Conservation (phyloP, 2,888 invertebrate genomes). For the Volucella zonaria region DNA sequence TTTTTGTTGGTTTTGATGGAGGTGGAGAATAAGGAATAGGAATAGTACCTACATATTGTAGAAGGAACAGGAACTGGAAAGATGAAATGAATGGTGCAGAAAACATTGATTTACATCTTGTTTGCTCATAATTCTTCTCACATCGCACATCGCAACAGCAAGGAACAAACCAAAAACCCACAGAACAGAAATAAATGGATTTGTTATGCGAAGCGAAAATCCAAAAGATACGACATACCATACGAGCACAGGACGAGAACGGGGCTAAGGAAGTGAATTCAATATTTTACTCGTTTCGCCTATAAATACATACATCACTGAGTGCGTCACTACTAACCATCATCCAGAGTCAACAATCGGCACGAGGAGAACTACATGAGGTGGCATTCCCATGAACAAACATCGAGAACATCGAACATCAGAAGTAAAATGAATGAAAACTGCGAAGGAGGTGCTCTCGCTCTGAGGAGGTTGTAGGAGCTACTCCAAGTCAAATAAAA, state of each 20-base stretch:
- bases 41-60: no score
- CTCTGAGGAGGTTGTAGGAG: no score
- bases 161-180: neutral
- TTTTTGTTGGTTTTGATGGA: neutral
- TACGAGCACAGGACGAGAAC: neutral
- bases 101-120: slow-evolving; percentile 72
- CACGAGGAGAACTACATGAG: slow-evolving; percentile 18
- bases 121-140: slow-evolving; percentile 68
- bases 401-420: slow-evolving; percentile 2
- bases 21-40: neutral
- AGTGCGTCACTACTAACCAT: neutral
- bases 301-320: slow-evolving; percentile 60
- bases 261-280: slow-evolving; percentile 18
- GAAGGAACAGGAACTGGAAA: no score
- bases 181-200: slow-evolving; percentile 30
- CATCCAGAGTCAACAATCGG: slow-evolving; percentile 1
- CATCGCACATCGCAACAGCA: slow-evolving; percentile 16
- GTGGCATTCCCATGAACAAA: slow-evolving; percentile 48
- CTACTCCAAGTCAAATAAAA: slow-evolving; percentile 33
- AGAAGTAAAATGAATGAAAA: slow-evolving; percentile 23
- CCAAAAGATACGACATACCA: slow-evolving; percentile 16
- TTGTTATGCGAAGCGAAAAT: slow-evolving; percentile 51
- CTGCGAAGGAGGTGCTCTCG: slow-evolving; percentile 42
- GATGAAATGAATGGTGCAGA: slow-evolving; percentile 29
- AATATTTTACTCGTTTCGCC: slow-evolving; percentile 32